phyloP scores from a whole-genome alignment of 2,113 vertebrate species.

The Ariopsis seemanni region DNA sequence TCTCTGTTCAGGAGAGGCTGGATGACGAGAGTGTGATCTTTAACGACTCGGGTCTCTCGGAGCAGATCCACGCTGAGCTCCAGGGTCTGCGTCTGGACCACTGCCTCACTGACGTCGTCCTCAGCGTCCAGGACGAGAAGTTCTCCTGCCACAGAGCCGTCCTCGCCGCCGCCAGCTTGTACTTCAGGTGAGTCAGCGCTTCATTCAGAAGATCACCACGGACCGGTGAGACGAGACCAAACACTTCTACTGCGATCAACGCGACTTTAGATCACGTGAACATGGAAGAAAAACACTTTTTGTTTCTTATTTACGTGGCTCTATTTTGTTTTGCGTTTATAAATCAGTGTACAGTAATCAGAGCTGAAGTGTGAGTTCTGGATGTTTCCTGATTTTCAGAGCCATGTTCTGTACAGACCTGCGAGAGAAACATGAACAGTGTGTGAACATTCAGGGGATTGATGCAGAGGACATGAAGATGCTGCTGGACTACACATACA shows the following conservation, averaged over 20 bases:
- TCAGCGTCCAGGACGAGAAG: slow-evolving; percentile 82
- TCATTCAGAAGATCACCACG: neutral
- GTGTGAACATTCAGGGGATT: slow-evolving; percentile 87
- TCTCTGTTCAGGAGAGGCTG: slow-evolving; percentile 69
- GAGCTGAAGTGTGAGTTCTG: neutral
- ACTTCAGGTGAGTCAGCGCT: slow-evolving; percentile 83
- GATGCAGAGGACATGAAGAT: slow-evolving; percentile 87
- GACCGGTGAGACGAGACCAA: neutral
- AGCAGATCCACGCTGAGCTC: slow-evolving; percentile 86
- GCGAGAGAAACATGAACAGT: slow-evolving; percentile 88
- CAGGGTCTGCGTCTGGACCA: slow-evolving; percentile 85
- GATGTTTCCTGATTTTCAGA: slow-evolving; percentile 65
- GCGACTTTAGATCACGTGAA: too few relatives aligned
- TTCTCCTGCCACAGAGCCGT: slow-evolving; percentile 91
- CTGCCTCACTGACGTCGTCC: slow-evolving; percentile 86
- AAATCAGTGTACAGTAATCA: too few relatives aligned
- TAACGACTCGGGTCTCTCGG: slow-evolving; percentile 83
- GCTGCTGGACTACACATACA: slow-evolving; percentile 94
- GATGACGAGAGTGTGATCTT: slow-evolving; percentile 75
- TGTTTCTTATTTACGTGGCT: too few relatives aligned
- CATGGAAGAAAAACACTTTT: too few relatives aligned
- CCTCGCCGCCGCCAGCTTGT: slow-evolving; percentile 93
- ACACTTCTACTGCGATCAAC: neutral
- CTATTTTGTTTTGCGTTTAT: too few relatives aligned
- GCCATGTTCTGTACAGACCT: slow-evolving; percentile 97